Evolutionary conservation across 2,797 vertebrate genomes (phyloP).

Genomic region (Arvicola amphibius): DNA sequence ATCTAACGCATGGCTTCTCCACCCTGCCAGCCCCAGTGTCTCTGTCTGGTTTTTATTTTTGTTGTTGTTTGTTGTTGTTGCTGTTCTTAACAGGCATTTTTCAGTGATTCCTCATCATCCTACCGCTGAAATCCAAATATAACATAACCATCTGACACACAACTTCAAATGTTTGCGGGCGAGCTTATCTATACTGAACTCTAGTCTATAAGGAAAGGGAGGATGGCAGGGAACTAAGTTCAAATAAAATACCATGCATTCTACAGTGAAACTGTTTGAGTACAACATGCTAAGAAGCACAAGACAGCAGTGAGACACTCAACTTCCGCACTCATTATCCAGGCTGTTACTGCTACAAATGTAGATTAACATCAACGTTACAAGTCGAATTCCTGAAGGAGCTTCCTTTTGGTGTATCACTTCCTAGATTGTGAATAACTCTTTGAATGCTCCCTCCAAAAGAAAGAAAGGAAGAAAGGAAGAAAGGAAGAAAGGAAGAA

Average conservation of each 20-base stretch:
- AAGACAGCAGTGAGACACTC: not conserved
- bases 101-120: not conserved
- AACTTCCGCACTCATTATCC: not conserved
- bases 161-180: not conserved
- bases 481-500: not conserved
- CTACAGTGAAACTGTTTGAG: not conserved
- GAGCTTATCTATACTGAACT: not conserved
- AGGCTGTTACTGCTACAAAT: not conserved
- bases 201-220: not conserved
- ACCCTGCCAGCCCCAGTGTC: not conserved
- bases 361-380: not conserved
- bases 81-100: not conserved
- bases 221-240: not conserved
- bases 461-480: not conserved
- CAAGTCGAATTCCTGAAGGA: not conserved
- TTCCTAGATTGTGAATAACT: slow-evolving; percentile 8
- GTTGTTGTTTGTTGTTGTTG: not conserved
- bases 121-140: slow-evolving; percentile 49
- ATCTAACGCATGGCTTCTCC: not conserved
- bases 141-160: not conserved
- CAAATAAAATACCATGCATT: slow-evolving; percentile 18
- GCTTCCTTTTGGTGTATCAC: not conserved
- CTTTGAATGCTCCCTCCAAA: slow-evolving; percentile 7
- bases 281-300: not conserved
- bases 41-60: not conserved